Evolutionary conservation across 2,113 vertebrate genomes (phyloP).

Genomic region (Cepphus grylle): DNA sequence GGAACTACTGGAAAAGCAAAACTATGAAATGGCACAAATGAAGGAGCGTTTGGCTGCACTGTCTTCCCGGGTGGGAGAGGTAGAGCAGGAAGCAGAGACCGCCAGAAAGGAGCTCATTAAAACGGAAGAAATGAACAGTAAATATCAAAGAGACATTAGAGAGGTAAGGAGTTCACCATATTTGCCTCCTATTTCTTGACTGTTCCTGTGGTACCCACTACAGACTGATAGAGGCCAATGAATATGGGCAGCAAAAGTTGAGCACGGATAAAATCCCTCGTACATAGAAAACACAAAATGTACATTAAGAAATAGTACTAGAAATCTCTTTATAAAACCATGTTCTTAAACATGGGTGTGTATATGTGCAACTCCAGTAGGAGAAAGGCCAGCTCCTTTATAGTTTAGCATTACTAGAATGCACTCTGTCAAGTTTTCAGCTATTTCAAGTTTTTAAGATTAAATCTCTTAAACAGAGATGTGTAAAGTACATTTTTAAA

Average conservation of each 20-base stretch:
- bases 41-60: constrained; percentile 95
- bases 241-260: not conserved
- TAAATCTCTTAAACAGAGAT: not conserved
- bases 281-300: not conserved
- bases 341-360: not conserved
- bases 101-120: constrained; percentile 97
- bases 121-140: constrained; percentile 97
- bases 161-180: constrained; percentile 78
- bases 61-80: constrained; percentile 92
- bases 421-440: not conserved
- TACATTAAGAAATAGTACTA: not conserved
- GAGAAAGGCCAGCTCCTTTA: not conserved
- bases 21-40: constrained; percentile 98
- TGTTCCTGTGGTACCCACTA: not conserved
- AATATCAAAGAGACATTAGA: constrained; percentile 97
- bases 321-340: not conserved
- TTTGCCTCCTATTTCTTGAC: not conserved
- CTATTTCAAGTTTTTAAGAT: not conserved
- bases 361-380: not conserved
- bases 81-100: constrained; percentile 95
- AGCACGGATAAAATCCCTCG: not conserved
- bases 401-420: not conserved
- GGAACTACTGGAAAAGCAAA: constrained; percentile 97
- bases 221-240: not conserved
- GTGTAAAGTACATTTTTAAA: not conserved